Base-by-base conservation (phyloP, 2,797 vertebrate species). In the Buphagus erythrorhynchus region DNA sequence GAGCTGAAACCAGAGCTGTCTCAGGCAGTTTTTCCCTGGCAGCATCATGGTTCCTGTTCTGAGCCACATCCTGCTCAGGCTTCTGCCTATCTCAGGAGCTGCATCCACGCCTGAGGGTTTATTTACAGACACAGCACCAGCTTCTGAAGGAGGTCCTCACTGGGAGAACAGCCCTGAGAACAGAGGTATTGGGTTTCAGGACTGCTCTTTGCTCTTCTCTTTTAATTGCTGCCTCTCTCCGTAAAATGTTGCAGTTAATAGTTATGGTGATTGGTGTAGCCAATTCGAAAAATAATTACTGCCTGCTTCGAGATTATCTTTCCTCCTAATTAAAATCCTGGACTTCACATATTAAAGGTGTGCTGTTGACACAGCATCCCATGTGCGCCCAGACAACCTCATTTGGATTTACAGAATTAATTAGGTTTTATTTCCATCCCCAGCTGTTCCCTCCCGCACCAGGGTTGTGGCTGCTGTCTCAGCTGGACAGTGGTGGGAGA, bases 241-340 rank as follows among this genome's bases (percentile, higher is more conserved):
- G 68, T 94, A 95, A 95, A 96, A 86, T 71, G 90, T 25, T 73
- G 63, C 48, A 24, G 91, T 96, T 96, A 97, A 97, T 91, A 73
- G 67, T 94, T 94, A 95, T 65, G 79, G 94, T 96, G 96, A 96
- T 89, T 94, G 97, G 94, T 96, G 93, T 95, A 90, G 94, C 95
- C 94, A 90, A 89, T 97, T 95, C 88, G 73, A 96, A 97, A 98
- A 98, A 98, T 97, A 97, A 98, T 98, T 96, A 98, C 94, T 97
- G 95, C 79, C 96, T 96, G 95, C 96, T 97, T 93, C 80, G 63
- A 97, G 96, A 97, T 96, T 88, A 96, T 96, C 97, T 95, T 93
- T 95, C 91, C 95, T 97, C 88, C 97, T 98, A 97, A 98, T 98
- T 98, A 98, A 98, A 98, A 97, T 97, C 97, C 93, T 63, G 85